Evolutionary conservation across 2,888 invertebrate genomes (phyloP).

Genomic region (Chymomyza fuscimana): DNA sequence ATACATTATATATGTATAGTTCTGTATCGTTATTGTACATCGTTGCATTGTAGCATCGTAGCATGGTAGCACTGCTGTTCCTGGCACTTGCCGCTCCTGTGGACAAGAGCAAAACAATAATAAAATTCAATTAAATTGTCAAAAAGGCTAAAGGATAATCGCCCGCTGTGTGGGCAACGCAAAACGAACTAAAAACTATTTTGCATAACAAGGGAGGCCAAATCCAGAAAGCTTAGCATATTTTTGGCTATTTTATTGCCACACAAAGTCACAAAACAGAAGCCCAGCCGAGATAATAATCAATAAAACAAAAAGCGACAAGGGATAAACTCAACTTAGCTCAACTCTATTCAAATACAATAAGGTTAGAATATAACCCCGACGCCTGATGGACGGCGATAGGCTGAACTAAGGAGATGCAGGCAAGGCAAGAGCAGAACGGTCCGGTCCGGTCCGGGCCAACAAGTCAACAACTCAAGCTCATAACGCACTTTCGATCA

Average conservation of each 20-base stretch:
- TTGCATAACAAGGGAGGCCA: constrained; percentile 22
- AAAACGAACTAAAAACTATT: constrained; percentile 1
- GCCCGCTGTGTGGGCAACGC: constrained; percentile 2
- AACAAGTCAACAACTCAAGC: constrained; percentile 7
- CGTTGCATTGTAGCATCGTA: too few species aligned
- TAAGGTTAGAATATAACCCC: constrained; percentile 48
- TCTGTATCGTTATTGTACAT: too few species aligned
- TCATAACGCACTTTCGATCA: background rate
- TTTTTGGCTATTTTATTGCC: background rate
- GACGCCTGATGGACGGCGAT: constrained; percentile 24
- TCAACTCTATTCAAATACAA: constrained; percentile 35
- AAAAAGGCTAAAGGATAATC: constrained; percentile 32
- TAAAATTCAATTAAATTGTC: constrained; percentile 62
- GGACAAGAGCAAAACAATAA: constrained; percentile 39
- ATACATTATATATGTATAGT: background rate
- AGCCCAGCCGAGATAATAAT: constrained; percentile 38
- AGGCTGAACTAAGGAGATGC: background rate
- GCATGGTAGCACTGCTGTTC: background rate
- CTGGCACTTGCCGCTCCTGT: background rate
- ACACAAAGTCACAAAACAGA: background rate
- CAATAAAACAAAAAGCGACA: constrained; percentile 37
- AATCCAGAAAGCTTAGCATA: constrained; percentile 40
- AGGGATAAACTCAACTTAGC: constrained; percentile 1
- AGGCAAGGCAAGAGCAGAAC: background rate
- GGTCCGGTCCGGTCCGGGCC: background rate